Evolutionary conservation across 2,797 vertebrate genomes (phyloP).

Genomic region (Champsocephalus gunnari): DNA sequence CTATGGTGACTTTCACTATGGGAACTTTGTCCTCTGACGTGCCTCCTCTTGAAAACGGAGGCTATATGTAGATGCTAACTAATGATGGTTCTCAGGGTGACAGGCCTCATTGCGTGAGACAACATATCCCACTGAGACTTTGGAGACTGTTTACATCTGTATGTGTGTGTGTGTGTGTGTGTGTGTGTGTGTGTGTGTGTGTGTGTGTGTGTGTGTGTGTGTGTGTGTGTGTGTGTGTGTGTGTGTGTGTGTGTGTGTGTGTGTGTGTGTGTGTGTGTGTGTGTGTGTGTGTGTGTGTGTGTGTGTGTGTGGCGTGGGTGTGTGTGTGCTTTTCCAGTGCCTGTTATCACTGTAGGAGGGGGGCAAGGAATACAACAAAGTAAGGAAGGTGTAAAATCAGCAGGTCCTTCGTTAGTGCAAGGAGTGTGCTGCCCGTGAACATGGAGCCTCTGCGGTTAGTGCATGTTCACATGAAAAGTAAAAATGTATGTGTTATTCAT

Average conservation of each 20-base stretch:
- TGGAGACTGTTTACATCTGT: slow-evolving; percentile 34
- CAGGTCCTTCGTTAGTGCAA: slow-evolving; percentile 40
- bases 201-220: background rate
- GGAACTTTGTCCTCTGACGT: slow-evolving; percentile 64
- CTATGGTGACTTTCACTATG: slow-evolving; percentile 76
- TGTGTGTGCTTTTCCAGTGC: slow-evolving; percentile 18
- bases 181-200: background rate
- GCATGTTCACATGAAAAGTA: slow-evolving; percentile 64
- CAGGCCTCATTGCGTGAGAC: slow-evolving; percentile 55
- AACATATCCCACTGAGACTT: slow-evolving; percentile 46
- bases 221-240: too few species aligned
- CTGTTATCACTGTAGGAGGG: slow-evolving; percentile 21
- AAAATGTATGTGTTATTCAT: slow-evolving; percentile 40
- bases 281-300: too few species aligned
- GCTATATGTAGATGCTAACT: slow-evolving; percentile 24
- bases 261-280: background rate
- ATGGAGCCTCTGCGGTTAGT: slow-evolving; percentile 39
- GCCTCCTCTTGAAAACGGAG: slow-evolving; percentile 43
- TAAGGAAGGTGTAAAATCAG: slow-evolving; percentile 39
- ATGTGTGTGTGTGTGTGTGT: background rate
- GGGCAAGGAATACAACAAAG: slow-evolving; percentile 5
- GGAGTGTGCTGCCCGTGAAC: slow-evolving; percentile 57
- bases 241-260: slow-evolving; percentile 11
- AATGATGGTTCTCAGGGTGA: slow-evolving; percentile 56
- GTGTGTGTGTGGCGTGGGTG: background rate